Evolutionary conservation across 2,888 invertebrate genomes (phyloP), one percentile per base, ranked within the genome.

Genomic region (Phytoseiulus persimilis): DNA sequence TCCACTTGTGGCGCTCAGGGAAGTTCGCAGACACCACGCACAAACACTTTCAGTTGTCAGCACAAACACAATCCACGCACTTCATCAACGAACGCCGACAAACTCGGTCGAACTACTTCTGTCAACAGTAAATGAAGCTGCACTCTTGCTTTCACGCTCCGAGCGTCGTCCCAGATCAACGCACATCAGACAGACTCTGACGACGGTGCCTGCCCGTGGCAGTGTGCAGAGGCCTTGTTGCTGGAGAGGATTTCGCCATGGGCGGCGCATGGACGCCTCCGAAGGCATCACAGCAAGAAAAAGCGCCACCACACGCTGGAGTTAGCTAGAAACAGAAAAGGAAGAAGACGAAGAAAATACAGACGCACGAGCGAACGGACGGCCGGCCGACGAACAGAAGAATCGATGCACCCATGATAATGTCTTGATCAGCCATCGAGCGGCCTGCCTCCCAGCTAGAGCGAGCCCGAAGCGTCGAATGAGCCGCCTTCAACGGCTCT

Each of bases 121-220:
- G 65, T 65, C 65, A 65, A 14, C 65, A 28, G 65, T 65, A 65
- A 28, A 65, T 23, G 18, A 65, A 28, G 23, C 11, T 28, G 28
- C 65, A 65, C 65, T 28, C 23, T 65, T 65, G 14, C 9, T 65
- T 65, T 65, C 65, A 65, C 65, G 65, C 28, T 23, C 28, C 65
- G 65, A 65, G 65, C 65, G 65, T 65, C 65, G 65, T 65, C 65
- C 65, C 65, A 65, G 65, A 65, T 65, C 65, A 65, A 65, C 65
- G 65, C 65, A 65, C 65, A 65, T 65, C 65, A 65, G 65, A 65
- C 65, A 65, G 65, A 65, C 65, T 65, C 65, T 65, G 65, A 65
- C 65, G 65, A 65, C 65, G 65, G 65, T 65, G 65, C 65, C 65
- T 65, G 65, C 23, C 65, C 39, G 39, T 65, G 65, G 23, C 65